phyloP scores from a whole-genome alignment of 2,797 vertebrate species.

The Gadopsis bispinosus region DNA sequence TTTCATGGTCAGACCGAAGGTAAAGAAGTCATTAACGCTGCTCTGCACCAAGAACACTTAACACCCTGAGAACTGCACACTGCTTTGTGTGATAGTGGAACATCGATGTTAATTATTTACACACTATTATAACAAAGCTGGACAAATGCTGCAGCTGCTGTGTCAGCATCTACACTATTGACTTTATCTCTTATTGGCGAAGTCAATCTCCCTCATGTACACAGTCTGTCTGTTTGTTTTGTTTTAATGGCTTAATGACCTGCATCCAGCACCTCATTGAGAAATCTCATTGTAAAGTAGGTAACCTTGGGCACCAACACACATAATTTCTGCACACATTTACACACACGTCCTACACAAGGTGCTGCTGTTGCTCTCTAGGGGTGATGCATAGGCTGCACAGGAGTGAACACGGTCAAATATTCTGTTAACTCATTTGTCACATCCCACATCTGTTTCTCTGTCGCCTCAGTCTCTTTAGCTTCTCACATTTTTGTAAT shows the following conservation, averaged over 20 bases:
- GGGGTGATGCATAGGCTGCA: background rate
- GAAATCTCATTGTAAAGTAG: conserved; percentile 4
- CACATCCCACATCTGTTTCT: conserved; percentile 10
- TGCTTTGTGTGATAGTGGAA: conserved; percentile 20
- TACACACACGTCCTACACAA: background rate
- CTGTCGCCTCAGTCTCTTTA: background rate
- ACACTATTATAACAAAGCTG: conserved; percentile 13
- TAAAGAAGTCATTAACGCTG: conserved; percentile 11
- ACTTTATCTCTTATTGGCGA: background rate
- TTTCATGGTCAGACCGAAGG: conserved; percentile 16
- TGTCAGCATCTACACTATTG: conserved; percentile 31
- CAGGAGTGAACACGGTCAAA: conserved; percentile 5
- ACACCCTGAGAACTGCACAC: conserved; percentile 8
- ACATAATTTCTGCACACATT: conserved; percentile 14
- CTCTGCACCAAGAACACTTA: background rate
- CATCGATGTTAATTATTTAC: conserved; percentile 42
- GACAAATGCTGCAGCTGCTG: conserved; percentile 24
- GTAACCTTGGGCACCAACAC: background rate
- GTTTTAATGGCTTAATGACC: conserved; percentile 42
- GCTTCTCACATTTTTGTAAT: background rate
- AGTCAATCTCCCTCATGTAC: conserved; percentile 20
- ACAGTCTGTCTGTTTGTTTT: conserved; percentile 31
- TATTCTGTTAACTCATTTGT: conserved; percentile 20
- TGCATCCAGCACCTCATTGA: conserved; percentile 40
- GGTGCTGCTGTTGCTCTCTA: background rate